These are phyloP conservation scores for Oxyteleia sp. DNA, from an alignment of 2,888 invertebrate genomes.

Conservation along the genomic window DNA sequence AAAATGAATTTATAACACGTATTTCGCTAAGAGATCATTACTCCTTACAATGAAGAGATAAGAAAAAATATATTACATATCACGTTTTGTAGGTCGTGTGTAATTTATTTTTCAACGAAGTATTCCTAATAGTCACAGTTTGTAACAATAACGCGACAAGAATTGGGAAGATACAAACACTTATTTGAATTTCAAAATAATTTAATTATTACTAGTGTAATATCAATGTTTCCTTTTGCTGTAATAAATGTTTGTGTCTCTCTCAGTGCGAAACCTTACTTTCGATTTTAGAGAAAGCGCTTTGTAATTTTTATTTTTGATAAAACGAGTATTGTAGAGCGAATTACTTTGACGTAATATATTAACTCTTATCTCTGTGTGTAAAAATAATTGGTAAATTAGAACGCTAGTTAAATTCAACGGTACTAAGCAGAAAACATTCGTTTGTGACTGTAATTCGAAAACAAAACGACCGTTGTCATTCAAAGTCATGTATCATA, in stretches of 20 bases:
- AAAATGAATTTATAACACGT: constrained; percentile 3
- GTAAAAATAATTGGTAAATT: constrained; percentile 58
- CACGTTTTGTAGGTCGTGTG: constrained; percentile 29
- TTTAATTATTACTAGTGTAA: not conserved
- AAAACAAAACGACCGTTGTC: constrained; percentile 19
- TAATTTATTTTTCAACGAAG: constrained; percentile 7
- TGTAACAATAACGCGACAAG: not conserved
- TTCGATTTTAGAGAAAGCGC: constrained; percentile 11
- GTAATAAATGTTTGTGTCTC: constrained; percentile 5
- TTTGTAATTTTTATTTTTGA: constrained; percentile 40
- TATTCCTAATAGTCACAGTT: constrained; percentile 12
- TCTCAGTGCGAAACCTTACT: not conserved
- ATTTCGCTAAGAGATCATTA: constrained; percentile 28
- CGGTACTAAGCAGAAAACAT: constrained; percentile 61
- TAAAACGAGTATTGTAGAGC: constrained; percentile 1
- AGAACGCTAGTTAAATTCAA: constrained; percentile 62
- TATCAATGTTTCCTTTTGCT: not conserved
- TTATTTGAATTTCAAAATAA: not conserved
- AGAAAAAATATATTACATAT: constrained; percentile 70
- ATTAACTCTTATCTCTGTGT: constrained; percentile 65
- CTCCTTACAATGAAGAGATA: constrained; percentile 54
- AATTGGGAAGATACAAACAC: not conserved
- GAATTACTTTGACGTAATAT: constrained; percentile 44
- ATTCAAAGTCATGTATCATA: constrained; percentile 15
- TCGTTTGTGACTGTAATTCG: constrained; percentile 31